A percentile compares a stretch with the other conserved stretches of the same genome.
Evolutionary conservation across 2,113 vertebrate species (phyloP).

Genomic region (Zingel zingel): DNA sequence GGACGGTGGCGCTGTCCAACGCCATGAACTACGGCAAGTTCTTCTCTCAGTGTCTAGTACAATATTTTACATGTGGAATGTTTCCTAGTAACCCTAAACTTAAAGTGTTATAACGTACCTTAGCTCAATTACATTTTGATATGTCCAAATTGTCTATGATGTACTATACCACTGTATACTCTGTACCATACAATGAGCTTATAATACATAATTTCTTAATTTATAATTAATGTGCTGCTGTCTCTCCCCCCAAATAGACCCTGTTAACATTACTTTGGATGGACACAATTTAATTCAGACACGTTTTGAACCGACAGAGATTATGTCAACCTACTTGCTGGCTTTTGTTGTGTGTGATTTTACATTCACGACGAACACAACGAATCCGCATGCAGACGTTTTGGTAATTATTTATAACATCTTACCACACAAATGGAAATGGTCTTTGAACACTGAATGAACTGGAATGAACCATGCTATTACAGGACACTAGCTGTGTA

Average conservation of each 20-base stretch:
- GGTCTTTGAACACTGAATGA: too few relatives aligned
- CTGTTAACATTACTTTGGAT: fast-evolving
- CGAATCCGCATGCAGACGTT: fast-evolving
- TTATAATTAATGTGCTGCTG: neutral
- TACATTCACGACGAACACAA: fast-evolving
- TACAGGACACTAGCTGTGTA: neutral
- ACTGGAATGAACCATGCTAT: too few relatives aligned
- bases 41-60: neutral
- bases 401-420: conserved; percentile 76
- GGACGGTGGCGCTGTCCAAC: conserved; percentile 88
- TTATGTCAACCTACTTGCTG: conserved; percentile 94
- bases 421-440: neutral
- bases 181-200: too few relatives aligned
- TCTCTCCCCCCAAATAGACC: conserved; percentile 53
- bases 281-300: conserved; percentile 62
- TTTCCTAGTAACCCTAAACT: neutral
- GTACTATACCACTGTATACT: too few relatives aligned
- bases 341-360: conserved; percentile 93
- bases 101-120: neutral
- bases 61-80: neutral
- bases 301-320: conserved; percentile 80
- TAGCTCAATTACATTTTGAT: neutral
- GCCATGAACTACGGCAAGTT: conserved; percentile 72
- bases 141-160: neutral
- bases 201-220: neutral